Conservation (phyloP, 2,888 invertebrate genomes). For the Ophioninae sp. region DNA sequence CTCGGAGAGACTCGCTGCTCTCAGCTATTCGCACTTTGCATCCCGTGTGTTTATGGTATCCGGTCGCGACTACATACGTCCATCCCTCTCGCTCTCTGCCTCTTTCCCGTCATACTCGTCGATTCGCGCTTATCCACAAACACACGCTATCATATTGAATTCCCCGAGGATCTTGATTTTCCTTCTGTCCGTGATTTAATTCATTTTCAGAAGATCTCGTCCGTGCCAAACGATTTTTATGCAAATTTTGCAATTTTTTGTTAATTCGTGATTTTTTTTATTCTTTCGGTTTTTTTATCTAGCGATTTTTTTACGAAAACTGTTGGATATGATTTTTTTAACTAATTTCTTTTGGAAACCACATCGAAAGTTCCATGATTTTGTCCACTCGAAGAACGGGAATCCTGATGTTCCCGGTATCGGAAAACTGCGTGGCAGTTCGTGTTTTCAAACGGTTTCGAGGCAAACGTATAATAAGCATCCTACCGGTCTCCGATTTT, state of each 20-base stretch:
- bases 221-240: not conserved
- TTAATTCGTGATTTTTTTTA: not conserved
- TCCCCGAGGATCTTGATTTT: not conserved
- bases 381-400: conserved; percentile 10
- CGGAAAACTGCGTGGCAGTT: conserved; percentile 67
- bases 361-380: not conserved
- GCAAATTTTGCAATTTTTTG: too few species aligned
- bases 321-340: too few species aligned
- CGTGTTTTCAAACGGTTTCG: conserved; percentile 68
- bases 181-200: not conserved
- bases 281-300: not conserved
- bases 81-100: conserved; percentile 24
- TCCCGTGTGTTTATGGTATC: conserved; percentile 66
- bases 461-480: conserved; percentile 66
- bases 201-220: not conserved
- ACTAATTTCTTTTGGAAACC: not conserved
- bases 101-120: conserved; percentile 2
- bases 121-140: not conserved
- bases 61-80: conserved; percentile 25
- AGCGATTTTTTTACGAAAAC: too few species aligned
- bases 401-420: conserved; percentile 53
- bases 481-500: conserved; percentile 53
- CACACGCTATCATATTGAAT: not conserved
- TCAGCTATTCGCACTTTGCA: conserved; percentile 66
- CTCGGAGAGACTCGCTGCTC: conserved; percentile 65